Evolutionary conservation across 35 echinoderm and acorn worm genomes (phyloP), one percentile per base, ranked within the genome.

Genomic region (Acanthaster planci): DNA sequence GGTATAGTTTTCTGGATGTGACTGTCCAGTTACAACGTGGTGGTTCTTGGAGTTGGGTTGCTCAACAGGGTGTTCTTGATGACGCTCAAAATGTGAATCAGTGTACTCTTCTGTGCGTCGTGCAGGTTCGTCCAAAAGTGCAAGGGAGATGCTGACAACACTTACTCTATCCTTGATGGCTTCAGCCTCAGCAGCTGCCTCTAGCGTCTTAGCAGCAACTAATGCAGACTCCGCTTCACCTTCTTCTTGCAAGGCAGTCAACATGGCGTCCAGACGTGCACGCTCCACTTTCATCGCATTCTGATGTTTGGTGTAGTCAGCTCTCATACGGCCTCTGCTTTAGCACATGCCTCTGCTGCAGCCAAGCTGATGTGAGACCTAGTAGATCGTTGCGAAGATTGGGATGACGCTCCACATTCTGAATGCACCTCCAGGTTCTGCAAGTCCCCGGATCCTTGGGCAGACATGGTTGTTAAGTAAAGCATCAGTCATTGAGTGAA

Each of bases 221-320:
- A 68, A 68, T 68, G 29, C 60, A 68, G 60, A 68, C 29, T 68
- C 60, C 14, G 29, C 60, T 68, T 68, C 60, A 35, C 60, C 60
- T 0, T 68, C 60, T 68, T 68, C 60, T 1, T 68, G 60, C 60
- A 68, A 4, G 59, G 21, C 59, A n/a, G 2, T 0, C 30, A 64
- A n/a, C 60, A n/a, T 30, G 6, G 60, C 23, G 8, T 68, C 27
- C 21, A 68, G n/a, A 0, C 60, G 60, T 68, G 60, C 60, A 68
- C 60, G 27, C 6, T 68, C 60, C 60, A 68, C 60, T 26, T 68
- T 68, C 60, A 68, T 68, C 60, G 21, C 60, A 26, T 23, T 68
- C 32, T 22, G 60, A 68, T 26, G 60, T 15, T 26, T 68, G 60
- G 60, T 68, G 60, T 68, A 68, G 32, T 68, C 60, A 68, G 60